phyloP scores from a whole-genome alignment of 1,140 invertebrate species.

The Mercenaria mercenaria region DNA sequence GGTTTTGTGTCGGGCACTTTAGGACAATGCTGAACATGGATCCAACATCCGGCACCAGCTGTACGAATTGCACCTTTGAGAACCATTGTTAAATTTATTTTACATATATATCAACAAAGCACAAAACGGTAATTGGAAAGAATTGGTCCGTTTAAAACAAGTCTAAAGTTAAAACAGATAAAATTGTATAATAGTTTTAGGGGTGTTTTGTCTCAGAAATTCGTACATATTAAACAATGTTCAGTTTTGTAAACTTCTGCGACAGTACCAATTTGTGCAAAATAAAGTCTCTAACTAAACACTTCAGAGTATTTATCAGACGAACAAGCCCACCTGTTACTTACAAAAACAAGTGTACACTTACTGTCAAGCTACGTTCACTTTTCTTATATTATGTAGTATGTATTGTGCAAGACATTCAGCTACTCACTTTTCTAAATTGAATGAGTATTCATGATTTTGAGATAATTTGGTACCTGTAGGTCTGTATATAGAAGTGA shows the following conservation, averaged over 20 bases:
- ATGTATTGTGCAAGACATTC: not conserved
- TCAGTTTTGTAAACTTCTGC: not conserved
- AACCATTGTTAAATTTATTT: not conserved
- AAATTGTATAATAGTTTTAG: too few species aligned
- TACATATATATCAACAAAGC: not conserved
- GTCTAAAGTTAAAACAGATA: not conserved
- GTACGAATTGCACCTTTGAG: slow-evolving; percentile 30
- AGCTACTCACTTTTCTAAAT: not conserved
- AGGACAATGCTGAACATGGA: slow-evolving; percentile 30
- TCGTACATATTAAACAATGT: not conserved
- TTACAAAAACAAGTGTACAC: not conserved
- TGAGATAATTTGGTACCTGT: not conserved
- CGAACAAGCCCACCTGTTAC: not conserved
- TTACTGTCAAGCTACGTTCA: not conserved
- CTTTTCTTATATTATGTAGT: too few species aligned
- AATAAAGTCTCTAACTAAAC: too few species aligned
- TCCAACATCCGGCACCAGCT: slow-evolving; percentile 61
- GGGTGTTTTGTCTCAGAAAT: not conserved
- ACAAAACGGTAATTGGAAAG: not conserved
- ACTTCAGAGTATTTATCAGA: too few species aligned
- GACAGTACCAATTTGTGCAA: not conserved
- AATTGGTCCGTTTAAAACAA: not conserved
- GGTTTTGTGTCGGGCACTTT: not conserved
- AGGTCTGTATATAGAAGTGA: slow-evolving; percentile 8
- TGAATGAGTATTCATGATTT: not conserved